Evolutionary conservation across 2,797 vertebrate genomes (phyloP).

Genomic region (Melanotaenia boesemani): DNA sequence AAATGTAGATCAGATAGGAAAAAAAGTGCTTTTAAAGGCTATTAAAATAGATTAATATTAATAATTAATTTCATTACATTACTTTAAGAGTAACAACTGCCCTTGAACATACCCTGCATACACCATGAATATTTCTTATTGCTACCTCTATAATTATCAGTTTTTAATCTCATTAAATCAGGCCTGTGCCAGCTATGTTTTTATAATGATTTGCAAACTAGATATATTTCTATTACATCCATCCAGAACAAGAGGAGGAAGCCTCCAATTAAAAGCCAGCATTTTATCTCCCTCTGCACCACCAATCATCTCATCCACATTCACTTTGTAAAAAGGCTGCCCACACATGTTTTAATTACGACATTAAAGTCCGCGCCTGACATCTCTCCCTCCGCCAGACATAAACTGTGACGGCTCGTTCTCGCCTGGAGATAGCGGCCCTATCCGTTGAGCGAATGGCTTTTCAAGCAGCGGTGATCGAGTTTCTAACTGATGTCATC

Average conservation of each 20-base stretch:
- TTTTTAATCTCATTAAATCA: slow-evolving; percentile 6
- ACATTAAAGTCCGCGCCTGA: slow-evolving; percentile 39
- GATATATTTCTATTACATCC: slow-evolving; percentile 18
- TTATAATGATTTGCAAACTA: background rate
- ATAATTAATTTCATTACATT: background rate
- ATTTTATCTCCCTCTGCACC: slow-evolving; percentile 26
- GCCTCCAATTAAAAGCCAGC: slow-evolving; percentile 41
- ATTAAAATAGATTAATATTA: background rate
- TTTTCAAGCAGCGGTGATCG: slow-evolving; percentile 40
- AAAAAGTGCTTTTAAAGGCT: background rate
- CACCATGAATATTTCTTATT: background rate
- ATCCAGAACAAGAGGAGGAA: slow-evolving; percentile 11
- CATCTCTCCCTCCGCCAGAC: slow-evolving; percentile 10
- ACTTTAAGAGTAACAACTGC: background rate
- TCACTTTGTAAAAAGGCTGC: background rate
- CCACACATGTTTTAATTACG: slow-evolving; percentile 41
- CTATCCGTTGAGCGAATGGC: slow-evolving; percentile 9
- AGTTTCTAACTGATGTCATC: slow-evolving; percentile 47
- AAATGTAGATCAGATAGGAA: background rate
- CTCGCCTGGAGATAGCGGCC: slow-evolving; percentile 6
- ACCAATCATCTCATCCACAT: slow-evolving; percentile 27
- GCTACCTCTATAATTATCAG: background rate
- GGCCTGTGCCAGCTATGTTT: background rate
- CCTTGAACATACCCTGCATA: background rate
- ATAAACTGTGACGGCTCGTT: slow-evolving; percentile 34